phyloP scores from a whole-genome alignment of 2,113 vertebrate genomes.

The Callocephalon fimbriatum region DNA sequence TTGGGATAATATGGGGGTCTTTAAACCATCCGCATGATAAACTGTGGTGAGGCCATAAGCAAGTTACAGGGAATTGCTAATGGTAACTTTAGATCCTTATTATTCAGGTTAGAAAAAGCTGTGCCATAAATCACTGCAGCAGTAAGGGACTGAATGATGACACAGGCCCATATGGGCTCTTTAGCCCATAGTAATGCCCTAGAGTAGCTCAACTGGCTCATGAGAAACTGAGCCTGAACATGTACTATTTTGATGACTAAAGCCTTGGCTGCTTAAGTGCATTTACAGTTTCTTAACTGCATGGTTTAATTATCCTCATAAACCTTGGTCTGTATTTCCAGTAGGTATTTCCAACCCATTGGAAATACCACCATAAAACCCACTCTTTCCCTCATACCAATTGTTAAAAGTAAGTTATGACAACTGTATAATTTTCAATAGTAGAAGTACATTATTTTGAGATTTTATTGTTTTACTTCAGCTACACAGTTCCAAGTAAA shows the following conservation, averaged over 20 bases:
- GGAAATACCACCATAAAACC: background rate
- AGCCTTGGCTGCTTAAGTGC: background rate
- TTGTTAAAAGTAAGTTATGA: background rate
- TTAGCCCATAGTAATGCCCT: background rate
- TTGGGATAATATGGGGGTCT: background rate
- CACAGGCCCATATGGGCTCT: background rate
- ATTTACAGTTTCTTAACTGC: background rate
- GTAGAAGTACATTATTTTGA: background rate
- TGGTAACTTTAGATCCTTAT: background rate
- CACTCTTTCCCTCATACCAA: background rate
- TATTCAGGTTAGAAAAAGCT: background rate
- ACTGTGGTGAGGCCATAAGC: background rate
- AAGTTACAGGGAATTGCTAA: background rate
- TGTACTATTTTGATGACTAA: background rate
- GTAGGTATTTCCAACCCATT: background rate
- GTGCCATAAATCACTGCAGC: background rate
- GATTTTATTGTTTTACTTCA: background rate
- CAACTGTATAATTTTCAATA: background rate
- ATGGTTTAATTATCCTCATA: background rate
- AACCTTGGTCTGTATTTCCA: background rate
- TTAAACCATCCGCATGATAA: background rate
- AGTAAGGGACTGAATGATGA: rapidly evolving
- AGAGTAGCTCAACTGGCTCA: background rate
- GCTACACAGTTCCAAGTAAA: background rate
- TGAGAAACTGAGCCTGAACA: background rate